Percentiles rank a stretch among this genome's conserved stretches.
These are phyloP conservation scores for Drosophila takahashii DNA, from an alignment of 1,140 invertebrate species.

Conservation along the genomic window DNA sequence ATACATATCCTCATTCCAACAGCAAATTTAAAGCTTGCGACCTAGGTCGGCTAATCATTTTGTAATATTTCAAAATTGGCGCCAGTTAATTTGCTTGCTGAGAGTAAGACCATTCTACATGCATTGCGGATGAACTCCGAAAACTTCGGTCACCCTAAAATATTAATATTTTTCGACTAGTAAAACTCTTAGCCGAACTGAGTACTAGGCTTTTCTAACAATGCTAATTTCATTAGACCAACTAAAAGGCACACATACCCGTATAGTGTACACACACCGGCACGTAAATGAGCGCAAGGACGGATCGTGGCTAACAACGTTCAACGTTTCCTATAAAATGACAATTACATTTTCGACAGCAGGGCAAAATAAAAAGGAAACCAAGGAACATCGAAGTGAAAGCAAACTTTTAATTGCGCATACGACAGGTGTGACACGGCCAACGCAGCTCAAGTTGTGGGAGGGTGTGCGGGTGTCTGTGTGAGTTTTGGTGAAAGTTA, in stretches of 20 bases:
- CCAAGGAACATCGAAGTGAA: constrained; percentile 32
- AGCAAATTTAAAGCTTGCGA: too few species aligned
- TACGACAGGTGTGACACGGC: constrained; percentile 69
- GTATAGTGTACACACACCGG: constrained; percentile 14
- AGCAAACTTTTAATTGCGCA: constrained; percentile 74
- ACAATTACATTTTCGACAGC: constrained; percentile 56
- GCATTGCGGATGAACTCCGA: too few species aligned
- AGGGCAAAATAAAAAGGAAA: constrained; percentile 7
- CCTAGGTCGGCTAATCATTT: too few species aligned
- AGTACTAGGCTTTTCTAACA: too few species aligned
- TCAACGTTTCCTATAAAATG: constrained; percentile 59
- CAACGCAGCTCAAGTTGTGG: constrained; percentile 34
- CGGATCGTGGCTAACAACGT: constrained; percentile 27
- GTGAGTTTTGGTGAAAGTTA: constrained; percentile 35
- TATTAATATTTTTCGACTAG: too few species aligned
- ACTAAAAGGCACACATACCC: constrained; percentile 25
- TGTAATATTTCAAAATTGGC: too few species aligned
- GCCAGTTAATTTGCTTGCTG: too few species aligned
- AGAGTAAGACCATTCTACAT: too few species aligned
- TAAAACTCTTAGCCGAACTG: too few species aligned
- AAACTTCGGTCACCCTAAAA: too few species aligned
- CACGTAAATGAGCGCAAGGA: constrained; percentile 54
- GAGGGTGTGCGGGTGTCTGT: not conserved
- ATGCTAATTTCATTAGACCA: constrained; percentile 57
- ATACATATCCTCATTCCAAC: too few species aligned